phyloP scores from a whole-genome alignment of 2,888 invertebrate species.

The Thymelicus sylvestris region DNA sequence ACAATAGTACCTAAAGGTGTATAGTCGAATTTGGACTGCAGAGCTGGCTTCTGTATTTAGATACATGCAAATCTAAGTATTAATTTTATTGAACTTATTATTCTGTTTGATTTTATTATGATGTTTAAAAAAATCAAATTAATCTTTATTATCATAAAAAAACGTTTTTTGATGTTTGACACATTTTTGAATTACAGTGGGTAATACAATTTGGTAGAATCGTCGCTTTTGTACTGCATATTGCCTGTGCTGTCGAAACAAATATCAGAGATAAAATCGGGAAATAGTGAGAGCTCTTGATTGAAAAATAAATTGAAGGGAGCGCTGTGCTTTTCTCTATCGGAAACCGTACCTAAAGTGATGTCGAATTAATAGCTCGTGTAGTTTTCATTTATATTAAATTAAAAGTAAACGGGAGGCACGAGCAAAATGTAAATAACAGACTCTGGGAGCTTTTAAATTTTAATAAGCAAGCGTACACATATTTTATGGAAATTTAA shows the following conservation, averaged over 20 bases:
- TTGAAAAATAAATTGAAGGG: constrained; percentile 62
- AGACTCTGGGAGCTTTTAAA: not conserved
- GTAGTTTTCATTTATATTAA: constrained; percentile 18
- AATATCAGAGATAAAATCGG: constrained; percentile 18
- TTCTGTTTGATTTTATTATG: too few species aligned
- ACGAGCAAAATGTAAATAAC: constrained; percentile 10
- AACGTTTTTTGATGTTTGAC: too few species aligned
- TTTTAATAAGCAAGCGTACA: too few species aligned
- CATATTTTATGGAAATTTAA: too few species aligned
- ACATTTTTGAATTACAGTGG: not conserved
- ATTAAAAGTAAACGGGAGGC: constrained; percentile 17
- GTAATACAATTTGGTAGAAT: not conserved
- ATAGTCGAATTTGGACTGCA: too few species aligned
- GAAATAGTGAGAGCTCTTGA: constrained; percentile 45
- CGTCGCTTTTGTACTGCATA: not conserved
- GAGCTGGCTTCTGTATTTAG: too few species aligned
- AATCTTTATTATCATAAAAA: too few species aligned
- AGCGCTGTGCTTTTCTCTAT: constrained; percentile 31
- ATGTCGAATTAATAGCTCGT: constrained; percentile 22
- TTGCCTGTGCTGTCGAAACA: constrained; percentile 1
- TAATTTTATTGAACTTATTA: too few species aligned
- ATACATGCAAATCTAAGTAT: too few species aligned
- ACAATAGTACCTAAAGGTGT: too few species aligned
- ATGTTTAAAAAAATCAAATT: too few species aligned
- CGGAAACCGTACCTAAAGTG: constrained; percentile 4